Base-by-base conservation (phyloP, 2,113 vertebrate genomes). In the Sapajus apella region DNA sequence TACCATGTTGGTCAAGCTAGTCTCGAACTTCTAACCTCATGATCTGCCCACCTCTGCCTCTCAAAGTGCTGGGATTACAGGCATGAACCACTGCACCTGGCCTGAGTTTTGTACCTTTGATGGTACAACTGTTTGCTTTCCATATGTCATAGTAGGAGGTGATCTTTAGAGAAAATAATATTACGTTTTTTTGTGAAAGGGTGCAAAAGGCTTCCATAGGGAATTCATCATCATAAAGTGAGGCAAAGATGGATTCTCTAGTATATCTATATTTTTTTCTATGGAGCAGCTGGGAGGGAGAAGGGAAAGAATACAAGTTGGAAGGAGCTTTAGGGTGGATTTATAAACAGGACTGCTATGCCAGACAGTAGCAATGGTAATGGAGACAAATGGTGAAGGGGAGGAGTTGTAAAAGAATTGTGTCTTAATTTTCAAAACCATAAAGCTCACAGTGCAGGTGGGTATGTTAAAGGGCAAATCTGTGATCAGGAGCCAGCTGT, bases 241-340 rank as follows among this genome's bases (percentile, higher is more conserved):
- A 88, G 73, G 56, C 40, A 37, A 70, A 50, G 50, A 93, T 85
- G 87, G n/a, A 43, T n/a, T 93, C 40, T 14, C 45, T 89, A 5
- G 16, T 75, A 11, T 77, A 35, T 56, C 86, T 87, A 90, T 66
- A 27, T 94, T 55, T 90, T 47, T 50, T 81, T 86, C 68, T 52
- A 20, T 0, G 47, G 79, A 97, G 50, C 96, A 95, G 93, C 89
- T 94, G 87, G 50, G 47, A 72, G 87, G 50, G 47, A 72, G 72
- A 89, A 86, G 80, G 72, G 73, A 91, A 91, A 80, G 76, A 79
- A 77, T 81, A 88, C 50, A 84, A 47, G 83, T 70, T 21, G 72
- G 61, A 96, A 93, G 82, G 70, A 90, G 93, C 87, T 72, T 91
- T 35, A 40, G 92, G 92, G 85, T 90, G 79, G 68, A 73, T 92